Evolutionary conservation across 2,888 invertebrate species (phyloP), one percentile per base, ranked within the genome.

Genomic region (Nemapogon koenigi): DNA sequence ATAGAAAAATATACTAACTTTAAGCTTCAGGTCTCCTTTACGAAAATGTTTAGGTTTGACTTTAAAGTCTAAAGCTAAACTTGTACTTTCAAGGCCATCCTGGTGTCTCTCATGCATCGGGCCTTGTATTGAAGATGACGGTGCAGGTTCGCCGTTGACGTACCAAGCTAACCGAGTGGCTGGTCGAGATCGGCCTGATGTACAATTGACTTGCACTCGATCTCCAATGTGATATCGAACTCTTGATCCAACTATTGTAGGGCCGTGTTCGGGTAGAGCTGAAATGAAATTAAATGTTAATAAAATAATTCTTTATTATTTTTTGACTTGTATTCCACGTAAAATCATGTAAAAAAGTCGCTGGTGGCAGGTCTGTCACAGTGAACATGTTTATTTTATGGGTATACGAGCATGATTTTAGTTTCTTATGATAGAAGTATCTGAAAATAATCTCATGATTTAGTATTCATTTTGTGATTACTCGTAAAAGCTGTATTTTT

Each of bases 141-240:
- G 83, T 19, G 85, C 86, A 49, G 87, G 89, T 59, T 91, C 88
- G 16, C 90, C 91, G 68, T 93, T 93, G 69, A 93, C 89, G 80
- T 89, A 90, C 93, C 93, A 93, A 49, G 87, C 86, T 39, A 93
- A 84, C 55, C 86, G 84, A 41, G 91, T 91, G 10, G 91, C 90
- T 4, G 93, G 93, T 54, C 89, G 86, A 30, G 92, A 92, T 48
- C 87, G 82, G 11, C 88, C 88, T 25, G 92, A 91, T 4, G 90
- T 90, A 73, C 93, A 93, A 73, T 91, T 92, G 48, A 92, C 89
- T 46, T 87, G 84, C 19, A 93, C 91, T 33, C 84, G 81, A 61
- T 93, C 92, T 10, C 90, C 90, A 44, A 89, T 85, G 66, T 90
- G 90, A 72, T 93, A 93, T 43, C 91, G 85, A 13, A 88, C 86